Evolutionary conservation across 2,113 vertebrate genomes (phyloP).

Genomic region (Pipa parva): DNA sequence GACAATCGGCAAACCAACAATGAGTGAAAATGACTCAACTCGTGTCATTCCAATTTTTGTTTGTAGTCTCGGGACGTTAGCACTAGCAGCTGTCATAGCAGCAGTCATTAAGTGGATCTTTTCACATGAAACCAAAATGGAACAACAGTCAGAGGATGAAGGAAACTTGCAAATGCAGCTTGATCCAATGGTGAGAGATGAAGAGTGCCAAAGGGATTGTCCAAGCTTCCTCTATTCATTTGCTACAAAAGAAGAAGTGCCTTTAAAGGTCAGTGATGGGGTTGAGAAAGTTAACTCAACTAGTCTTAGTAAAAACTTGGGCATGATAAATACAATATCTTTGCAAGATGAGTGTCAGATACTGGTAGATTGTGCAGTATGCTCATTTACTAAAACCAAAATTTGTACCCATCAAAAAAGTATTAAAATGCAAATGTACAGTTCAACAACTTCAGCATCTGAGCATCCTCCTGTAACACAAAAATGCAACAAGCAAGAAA

Average conservation of each 20-base stretch:
- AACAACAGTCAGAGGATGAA: not conserved
- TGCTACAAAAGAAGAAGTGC: not conserved
- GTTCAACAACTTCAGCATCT: not conserved
- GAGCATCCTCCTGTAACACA: not conserved
- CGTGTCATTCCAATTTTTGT: slow-evolving; percentile 17
- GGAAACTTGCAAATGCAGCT: not conserved
- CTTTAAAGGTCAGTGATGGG: slow-evolving; percentile 19
- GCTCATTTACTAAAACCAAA: not conserved
- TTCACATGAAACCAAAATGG: slow-evolving; percentile 13
- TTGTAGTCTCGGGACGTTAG: slow-evolving; percentile 24
- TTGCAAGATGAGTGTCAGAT: not conserved
- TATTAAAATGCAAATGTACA: not conserved
- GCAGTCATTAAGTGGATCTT: slow-evolving; percentile 26
- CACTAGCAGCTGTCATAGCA: slow-evolving; percentile 15
- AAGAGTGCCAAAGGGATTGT: not conserved
- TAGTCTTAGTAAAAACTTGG: not conserved
- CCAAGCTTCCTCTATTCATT: not conserved
- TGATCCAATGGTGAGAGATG: not conserved
- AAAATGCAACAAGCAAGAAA: not conserved
- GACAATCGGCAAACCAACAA: too few relatives aligned
- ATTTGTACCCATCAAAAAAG: too few relatives aligned
- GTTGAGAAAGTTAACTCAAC: not conserved
- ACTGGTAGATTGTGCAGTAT: not conserved
- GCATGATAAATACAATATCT: not conserved
- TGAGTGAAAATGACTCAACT: slow-evolving; percentile 23